A percentile compares a stretch with the other conserved stretches of the same genome.
Evolutionary conservation across 1,140 invertebrate species (phyloP).

Genomic region (Drosophila littoralis): DNA sequence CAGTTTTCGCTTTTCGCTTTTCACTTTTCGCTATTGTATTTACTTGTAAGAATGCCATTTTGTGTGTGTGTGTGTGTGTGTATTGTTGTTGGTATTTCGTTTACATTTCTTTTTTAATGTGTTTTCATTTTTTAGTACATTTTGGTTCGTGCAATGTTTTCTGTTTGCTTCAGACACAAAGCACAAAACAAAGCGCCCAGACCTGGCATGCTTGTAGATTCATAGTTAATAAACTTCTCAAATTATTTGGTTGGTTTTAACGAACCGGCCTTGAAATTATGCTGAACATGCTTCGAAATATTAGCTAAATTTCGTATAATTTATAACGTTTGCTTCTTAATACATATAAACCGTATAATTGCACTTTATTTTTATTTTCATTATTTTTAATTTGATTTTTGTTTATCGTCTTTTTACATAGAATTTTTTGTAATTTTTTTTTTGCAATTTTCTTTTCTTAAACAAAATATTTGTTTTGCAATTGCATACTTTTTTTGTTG

Average conservation of each 20-base stretch:
- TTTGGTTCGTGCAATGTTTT: conserved; percentile 13
- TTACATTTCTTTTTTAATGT: conserved; percentile 1
- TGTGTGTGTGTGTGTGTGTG: conserved; percentile 18
- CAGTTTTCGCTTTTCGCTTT: background rate
- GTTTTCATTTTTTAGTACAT: background rate
- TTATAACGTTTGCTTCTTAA: conserved; percentile 71
- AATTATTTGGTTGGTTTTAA: conserved; percentile 32
- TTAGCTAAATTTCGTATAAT: conserved; percentile 48
- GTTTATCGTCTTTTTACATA: conserved; percentile 41
- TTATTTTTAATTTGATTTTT: conserved; percentile 59
- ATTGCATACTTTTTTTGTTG: conserved; percentile 46
- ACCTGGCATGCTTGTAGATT: conserved; percentile 32
- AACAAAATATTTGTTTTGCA: conserved; percentile 62
- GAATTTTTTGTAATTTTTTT: conserved; percentile 55
- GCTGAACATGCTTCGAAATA: conserved; percentile 70
- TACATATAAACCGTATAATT: conserved; percentile 76
- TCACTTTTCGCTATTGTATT: conserved; percentile 12
- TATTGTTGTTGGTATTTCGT: conserved; percentile 11
- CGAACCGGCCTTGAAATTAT: conserved; percentile 46
- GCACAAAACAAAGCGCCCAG: conserved; percentile 21
- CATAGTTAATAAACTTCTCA: conserved; percentile 33
- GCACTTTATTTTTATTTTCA: conserved; percentile 73
- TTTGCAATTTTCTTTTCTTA: conserved; percentile 40
- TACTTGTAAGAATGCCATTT: conserved; percentile 24
- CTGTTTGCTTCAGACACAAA: conserved; percentile 9